Evolutionary conservation across 1,140 invertebrate species (phyloP).

Genomic region (Aphis gossypii): DNA sequence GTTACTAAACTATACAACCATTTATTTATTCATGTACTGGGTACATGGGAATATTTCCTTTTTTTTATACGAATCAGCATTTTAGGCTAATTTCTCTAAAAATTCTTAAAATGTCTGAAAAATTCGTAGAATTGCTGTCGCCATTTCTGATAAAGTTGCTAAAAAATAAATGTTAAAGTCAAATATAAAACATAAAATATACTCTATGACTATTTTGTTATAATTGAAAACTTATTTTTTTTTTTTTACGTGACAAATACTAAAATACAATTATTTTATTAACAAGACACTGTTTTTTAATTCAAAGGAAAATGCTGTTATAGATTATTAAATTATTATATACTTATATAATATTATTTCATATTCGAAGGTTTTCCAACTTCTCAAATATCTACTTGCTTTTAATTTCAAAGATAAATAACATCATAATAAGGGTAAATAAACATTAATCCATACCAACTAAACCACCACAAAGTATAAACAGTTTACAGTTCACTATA

Average conservation of each 20-base stretch:
- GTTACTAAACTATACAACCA: no score
- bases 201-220: background rate
- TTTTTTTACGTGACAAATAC: background rate
- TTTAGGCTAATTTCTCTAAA: no score
- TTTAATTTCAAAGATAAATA: background rate
- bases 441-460: background rate
- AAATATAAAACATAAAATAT: no score
- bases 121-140: no score
- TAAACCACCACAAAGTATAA: background rate
- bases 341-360: background rate
- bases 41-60: no score
- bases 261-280: background rate
- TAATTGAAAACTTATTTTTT: background rate
- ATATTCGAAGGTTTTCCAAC: background rate
- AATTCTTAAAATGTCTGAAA: no score
- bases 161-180: no score
- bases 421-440: background rate
- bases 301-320: background rate
- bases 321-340: background rate
- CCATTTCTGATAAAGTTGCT: no score
- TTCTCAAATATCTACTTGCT: background rate
- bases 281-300: background rate
- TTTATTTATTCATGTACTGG: no score
- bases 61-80: no score
- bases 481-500: background rate